Conservation (phyloP, 1,140 invertebrate genomes). For the Macrobrachium rosenbergii region DNA sequence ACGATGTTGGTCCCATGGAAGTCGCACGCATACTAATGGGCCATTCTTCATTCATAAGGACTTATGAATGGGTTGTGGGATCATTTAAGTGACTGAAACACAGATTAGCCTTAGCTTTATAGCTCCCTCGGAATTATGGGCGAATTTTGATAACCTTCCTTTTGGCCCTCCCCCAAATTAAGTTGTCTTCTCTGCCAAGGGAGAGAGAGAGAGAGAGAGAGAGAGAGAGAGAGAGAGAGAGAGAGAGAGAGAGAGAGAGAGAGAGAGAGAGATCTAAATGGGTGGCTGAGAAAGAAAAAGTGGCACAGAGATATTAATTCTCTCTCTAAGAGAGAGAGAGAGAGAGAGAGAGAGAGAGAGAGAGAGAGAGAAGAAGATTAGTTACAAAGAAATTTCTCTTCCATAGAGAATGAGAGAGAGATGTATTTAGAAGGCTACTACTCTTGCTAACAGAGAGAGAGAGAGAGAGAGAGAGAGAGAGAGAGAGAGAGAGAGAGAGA, state of each 20-base stretch:
- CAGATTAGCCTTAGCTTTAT: too few relatives aligned
- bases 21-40: too few relatives aligned
- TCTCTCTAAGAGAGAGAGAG: background rate
- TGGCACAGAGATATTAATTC: background rate
- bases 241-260: background rate
- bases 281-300: background rate
- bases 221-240: conserved; percentile 18
- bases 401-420: conserved; percentile 15
- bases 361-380: conserved; percentile 15
- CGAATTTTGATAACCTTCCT: too few relatives aligned
- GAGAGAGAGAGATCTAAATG: background rate
- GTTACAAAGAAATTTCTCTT: too few relatives aligned
- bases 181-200: background rate
- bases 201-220: background rate
- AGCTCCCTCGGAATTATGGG: too few relatives aligned
- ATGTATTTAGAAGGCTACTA: background rate
- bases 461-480: conserved; percentile 26
- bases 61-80: too few relatives aligned
- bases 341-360: conserved; percentile 24
- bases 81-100: too few relatives aligned
- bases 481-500: conserved; percentile 32
- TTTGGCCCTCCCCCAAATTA: too few relatives aligned
- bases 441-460: background rate
- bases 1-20: too few relatives aligned
- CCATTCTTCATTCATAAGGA: too few relatives aligned